Conservation (phyloP, 2,888 invertebrate species). For the Cheilosia vulpina region DNA sequence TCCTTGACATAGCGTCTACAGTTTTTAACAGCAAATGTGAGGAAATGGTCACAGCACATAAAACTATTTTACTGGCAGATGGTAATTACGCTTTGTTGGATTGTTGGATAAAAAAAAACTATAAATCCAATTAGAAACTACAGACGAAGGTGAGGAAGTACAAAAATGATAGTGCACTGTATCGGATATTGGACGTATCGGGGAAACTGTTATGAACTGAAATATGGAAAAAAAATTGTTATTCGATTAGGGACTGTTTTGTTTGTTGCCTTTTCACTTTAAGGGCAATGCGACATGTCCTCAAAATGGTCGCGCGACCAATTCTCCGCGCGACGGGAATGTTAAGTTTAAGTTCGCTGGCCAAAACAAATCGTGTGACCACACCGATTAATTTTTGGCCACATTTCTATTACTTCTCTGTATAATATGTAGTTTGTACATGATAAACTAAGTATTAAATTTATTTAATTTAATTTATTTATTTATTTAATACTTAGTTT, state of each 20-base stretch:
- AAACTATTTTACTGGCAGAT: conserved; percentile 7
- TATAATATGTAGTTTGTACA: too few species aligned
- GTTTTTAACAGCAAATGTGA: not conserved
- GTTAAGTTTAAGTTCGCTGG: too few species aligned
- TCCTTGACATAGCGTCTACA: conserved; percentile 71
- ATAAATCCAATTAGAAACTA: conserved; percentile 67
- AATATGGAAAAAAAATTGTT: conserved; percentile 39
- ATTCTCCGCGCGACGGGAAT: too few species aligned
- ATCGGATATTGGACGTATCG: conserved; percentile 25
- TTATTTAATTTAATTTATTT: too few species aligned
- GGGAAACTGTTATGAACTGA: conserved; percentile 44
- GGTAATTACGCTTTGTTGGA: not conserved
- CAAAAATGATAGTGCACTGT: conserved; percentile 22
- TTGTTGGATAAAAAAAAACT: conserved; percentile 11
- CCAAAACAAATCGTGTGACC: too few species aligned
- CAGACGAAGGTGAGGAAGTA: conserved; percentile 1
- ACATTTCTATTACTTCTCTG: too few species aligned
- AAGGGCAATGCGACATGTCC: too few species aligned
- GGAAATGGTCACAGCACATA: not conserved
- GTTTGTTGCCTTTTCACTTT: not conserved
- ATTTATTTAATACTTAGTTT: too few species aligned
- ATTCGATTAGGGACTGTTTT: conserved; percentile 51
- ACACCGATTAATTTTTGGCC: too few species aligned
- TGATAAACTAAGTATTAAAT: too few species aligned
- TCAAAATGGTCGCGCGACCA: too few species aligned